These are phyloP conservation scores for Panurus biarmicus DNA, from an alignment of 2,113 vertebrate genomes.

Conservation along the genomic window DNA sequence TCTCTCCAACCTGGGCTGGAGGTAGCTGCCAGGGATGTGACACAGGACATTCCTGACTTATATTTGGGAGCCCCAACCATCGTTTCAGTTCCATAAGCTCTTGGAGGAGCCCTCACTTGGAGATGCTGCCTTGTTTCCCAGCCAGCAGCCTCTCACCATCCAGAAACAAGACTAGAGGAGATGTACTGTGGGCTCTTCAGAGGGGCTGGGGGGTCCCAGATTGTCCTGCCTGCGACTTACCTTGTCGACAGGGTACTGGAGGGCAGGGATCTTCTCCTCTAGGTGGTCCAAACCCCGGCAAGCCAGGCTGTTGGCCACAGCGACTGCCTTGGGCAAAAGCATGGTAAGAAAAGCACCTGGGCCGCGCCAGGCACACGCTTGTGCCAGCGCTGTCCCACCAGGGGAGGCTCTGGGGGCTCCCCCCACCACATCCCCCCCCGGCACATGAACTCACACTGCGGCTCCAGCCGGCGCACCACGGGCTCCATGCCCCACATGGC, in stretches of 20 bases:
- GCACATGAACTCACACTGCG: constrained; percentile 68
- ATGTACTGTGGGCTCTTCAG: neutral
- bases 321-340: constrained; percentile 56
- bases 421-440: fast-evolving
- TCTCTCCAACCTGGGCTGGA: neutral
- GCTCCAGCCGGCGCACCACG: constrained; percentile 71
- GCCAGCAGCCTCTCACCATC: neutral
- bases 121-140: neutral
- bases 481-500: constrained; percentile 73
- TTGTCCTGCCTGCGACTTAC: constrained; percentile 23
- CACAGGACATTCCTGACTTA: neutral
- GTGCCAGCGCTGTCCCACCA: neutral
- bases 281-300: constrained; percentile 77
- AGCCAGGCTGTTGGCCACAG: constrained; percentile 71
- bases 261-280: constrained; percentile 78
- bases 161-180: neutral
- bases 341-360: neutral
- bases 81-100: neutral
- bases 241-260: constrained; percentile 74
- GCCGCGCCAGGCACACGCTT: neutral
- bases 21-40: neutral
- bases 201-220: fast-evolving
- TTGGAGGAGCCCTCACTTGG: neutral
- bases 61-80: neutral
- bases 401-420: neutral